phyloP scores from a whole-genome alignment of 2,888 invertebrate genomes.

The Brachyptera risi region DNA sequence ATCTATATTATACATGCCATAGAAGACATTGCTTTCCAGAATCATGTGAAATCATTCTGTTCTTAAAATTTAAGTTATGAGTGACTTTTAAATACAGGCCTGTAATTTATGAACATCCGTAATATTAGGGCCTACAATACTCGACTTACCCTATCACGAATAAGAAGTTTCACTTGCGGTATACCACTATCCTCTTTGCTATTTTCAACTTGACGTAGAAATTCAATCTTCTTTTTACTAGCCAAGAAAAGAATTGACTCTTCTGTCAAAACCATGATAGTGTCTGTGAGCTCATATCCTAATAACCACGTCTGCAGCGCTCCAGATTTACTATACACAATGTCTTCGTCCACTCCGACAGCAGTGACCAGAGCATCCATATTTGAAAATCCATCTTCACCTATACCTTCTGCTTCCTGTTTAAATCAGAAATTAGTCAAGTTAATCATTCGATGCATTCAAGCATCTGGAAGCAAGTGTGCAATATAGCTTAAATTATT shows the following conservation, averaged over 20 bases:
- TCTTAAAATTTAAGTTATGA: too few relatives aligned
- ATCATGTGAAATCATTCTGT: too few relatives aligned
- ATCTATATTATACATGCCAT: too few relatives aligned
- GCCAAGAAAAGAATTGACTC: conserved; percentile 84
- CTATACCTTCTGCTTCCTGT: conserved; percentile 54
- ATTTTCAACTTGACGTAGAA: conserved; percentile 83
- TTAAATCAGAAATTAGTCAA: conserved; percentile 18
- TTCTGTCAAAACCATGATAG: conserved; percentile 86
- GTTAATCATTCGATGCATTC: too few relatives aligned
- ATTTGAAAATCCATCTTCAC: conserved; percentile 73
- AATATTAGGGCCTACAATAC: background rate
- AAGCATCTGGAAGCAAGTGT: too few relatives aligned
- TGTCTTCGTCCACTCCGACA: conserved; percentile 92
- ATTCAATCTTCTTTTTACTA: conserved; percentile 97
- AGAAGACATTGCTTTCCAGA: too few relatives aligned
- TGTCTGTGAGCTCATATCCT: conserved; percentile 95
- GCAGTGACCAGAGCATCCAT: conserved; percentile 88
- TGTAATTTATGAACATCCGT: too few relatives aligned
- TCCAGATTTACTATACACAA: conserved; percentile 94
- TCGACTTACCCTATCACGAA: conserved; percentile 78
- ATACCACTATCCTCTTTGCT: conserved; percentile 77
- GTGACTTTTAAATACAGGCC: too few relatives aligned
- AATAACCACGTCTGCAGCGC: conserved; percentile 94
- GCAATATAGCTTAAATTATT: too few relatives aligned
- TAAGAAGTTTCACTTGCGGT: conserved; percentile 79